Percentiles rank a stretch among this genome's conserved stretches.
phyloP scores from a whole-genome alignment of 2,113 vertebrate genomes.

The Rhizomys pruinosus region DNA sequence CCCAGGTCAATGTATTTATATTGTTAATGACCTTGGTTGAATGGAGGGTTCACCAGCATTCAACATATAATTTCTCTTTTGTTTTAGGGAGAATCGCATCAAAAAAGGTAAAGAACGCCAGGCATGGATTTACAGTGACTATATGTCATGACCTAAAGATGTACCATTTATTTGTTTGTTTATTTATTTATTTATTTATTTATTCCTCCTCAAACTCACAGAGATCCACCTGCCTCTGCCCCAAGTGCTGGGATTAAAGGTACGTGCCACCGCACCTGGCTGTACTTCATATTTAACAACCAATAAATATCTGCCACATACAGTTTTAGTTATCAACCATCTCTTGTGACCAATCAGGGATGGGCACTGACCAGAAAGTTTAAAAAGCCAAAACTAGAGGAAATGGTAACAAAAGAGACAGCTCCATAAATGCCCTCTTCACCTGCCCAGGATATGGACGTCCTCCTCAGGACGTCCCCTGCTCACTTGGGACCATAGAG shows the following conservation, averaged over 20 bases:
- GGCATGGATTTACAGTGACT: neutral
- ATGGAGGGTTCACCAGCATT: neutral
- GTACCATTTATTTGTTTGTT: neutral
- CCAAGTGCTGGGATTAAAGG: too few species aligned
- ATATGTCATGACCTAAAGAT: neutral
- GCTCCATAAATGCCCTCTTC: neutral
- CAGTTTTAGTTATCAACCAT: neutral
- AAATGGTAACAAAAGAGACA: neutral
- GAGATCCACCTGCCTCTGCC: too few species aligned
- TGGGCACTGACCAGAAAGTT: neutral
- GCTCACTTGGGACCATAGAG: neutral
- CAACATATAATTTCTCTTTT: neutral
- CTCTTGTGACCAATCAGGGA: neutral
- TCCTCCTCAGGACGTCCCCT: neutral
- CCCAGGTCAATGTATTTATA: neutral
- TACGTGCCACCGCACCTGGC: too few species aligned
- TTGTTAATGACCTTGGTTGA: neutral
- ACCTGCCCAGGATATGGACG: fast-evolving
- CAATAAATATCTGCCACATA: neutral
- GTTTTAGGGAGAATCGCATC: neutral
- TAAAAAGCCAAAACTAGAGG: neutral
- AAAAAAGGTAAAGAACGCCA: neutral
- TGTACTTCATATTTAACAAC: neutral
- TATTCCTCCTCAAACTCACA: too few species aligned
- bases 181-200: too few species aligned